These are phyloP conservation scores for Nesogale talazaci DNA, from an alignment of 2,113 vertebrate genomes.

Conservation along the genomic window DNA sequence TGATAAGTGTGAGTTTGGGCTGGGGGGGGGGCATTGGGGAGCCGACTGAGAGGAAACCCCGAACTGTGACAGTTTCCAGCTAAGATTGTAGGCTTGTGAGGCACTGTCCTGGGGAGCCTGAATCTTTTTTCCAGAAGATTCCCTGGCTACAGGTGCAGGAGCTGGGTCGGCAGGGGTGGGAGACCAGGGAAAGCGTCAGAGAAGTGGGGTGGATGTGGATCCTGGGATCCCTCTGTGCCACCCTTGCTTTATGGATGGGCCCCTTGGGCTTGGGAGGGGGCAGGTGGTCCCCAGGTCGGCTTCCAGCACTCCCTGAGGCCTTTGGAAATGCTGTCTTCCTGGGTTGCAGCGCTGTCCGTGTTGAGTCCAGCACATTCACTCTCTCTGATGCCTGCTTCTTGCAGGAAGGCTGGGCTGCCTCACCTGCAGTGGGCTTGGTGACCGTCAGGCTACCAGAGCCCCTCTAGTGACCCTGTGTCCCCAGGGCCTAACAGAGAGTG, in stretches of 20 bases:
- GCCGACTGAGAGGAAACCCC: slow-evolving; percentile 66
- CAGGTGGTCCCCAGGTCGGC: not conserved
- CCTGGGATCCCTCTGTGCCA: not conserved
- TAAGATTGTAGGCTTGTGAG: slow-evolving; percentile 78
- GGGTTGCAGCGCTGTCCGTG: not conserved
- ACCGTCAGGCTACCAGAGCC: not conserved
- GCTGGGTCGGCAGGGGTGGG: not conserved
- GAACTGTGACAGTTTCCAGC: slow-evolving; percentile 72
- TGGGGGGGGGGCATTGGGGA: slow-evolving; percentile 71
- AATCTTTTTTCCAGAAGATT: not conserved
- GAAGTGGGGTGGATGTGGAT: fast-evolving
- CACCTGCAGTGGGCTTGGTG: not conserved
- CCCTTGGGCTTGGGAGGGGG: not conserved
- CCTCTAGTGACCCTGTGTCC: not conserved
- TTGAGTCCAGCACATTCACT: not conserved
- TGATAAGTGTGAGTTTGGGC: slow-evolving; percentile 84
- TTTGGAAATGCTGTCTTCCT: not conserved
- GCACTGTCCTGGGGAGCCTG: not conserved
- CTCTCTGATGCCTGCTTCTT: not conserved
- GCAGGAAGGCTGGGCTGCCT: not conserved
- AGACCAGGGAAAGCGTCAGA: not conserved
- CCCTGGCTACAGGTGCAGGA: fast-evolving
- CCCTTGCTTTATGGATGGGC: not conserved
- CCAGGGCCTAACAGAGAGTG: not conserved
- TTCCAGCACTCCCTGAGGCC: not conserved